These are phyloP conservation scores for Anabas testudineus DNA, from an alignment of 2,797 vertebrate genomes.

Conservation along the genomic window DNA sequence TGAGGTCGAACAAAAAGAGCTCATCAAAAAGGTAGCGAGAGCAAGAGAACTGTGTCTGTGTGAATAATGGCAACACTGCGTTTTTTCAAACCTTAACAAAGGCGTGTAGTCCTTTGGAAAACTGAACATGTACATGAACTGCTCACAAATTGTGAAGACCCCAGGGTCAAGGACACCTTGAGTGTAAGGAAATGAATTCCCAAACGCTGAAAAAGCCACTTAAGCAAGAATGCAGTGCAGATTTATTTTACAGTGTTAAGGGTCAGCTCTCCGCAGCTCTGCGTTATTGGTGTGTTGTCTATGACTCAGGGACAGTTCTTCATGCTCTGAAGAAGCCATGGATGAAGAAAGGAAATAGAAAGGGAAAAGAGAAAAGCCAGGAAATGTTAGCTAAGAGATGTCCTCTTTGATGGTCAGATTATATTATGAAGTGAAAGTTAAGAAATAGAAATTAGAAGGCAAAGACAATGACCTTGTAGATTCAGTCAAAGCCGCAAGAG, in stretches of 20 bases:
- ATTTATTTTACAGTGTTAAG: conserved; percentile 90
- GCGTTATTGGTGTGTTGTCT: conserved; percentile 79
- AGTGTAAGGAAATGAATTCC: conserved; percentile 89
- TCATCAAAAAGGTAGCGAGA: neutral
- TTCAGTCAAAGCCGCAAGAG: conserved; percentile 45
- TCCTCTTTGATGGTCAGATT: conserved; percentile 24
- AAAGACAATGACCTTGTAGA: conserved; percentile 41
- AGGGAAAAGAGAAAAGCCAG: conserved; percentile 18
- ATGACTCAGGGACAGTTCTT: conserved; percentile 85
- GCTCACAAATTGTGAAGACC: conserved; percentile 88
- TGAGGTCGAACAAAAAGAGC: conserved; percentile 1
- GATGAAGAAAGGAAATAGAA: conserved; percentile 29
- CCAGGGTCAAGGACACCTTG: conserved; percentile 89
- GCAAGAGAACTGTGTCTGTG: conserved; percentile 14
- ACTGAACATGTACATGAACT: conserved; percentile 80
- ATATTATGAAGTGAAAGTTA: neutral
- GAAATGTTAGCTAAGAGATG: neutral
- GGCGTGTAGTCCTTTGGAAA: conserved; percentile 64
- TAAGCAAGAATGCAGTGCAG: conserved; percentile 91
- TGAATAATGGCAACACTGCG: conserved; percentile 21
- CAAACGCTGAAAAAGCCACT: conserved; percentile 90
- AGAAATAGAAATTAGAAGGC: neutral
- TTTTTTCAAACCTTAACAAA: conserved; percentile 34
- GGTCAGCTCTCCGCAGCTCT: conserved; percentile 80
- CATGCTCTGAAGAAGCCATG: conserved; percentile 45